A percentile compares a stretch with the other conserved stretches of the same genome.
These are phyloP conservation scores for Bombus superbus DNA, from an alignment of 1,140 invertebrate genomes.

Conservation along the genomic window DNA sequence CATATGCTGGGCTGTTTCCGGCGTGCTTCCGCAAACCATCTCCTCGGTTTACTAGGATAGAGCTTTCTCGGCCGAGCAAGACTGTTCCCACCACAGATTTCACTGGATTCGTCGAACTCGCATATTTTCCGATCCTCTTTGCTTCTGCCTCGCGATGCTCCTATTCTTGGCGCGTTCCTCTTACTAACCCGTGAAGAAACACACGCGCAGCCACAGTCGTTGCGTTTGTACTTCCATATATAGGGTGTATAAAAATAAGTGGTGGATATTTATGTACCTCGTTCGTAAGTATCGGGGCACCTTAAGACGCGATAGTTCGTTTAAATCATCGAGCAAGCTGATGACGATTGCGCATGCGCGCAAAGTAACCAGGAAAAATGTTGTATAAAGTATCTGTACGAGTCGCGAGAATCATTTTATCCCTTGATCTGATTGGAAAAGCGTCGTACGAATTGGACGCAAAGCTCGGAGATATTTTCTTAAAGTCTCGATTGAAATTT, in stretches of 20 bases:
- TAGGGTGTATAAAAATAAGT: neutral
- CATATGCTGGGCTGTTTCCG: neutral
- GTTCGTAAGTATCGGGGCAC: no score
- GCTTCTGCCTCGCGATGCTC: neutral
- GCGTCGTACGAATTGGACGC: no score
- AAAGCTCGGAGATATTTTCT: no score
- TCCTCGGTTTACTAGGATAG: conserved; percentile 10
- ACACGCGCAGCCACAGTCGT: neutral
- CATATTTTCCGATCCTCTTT: conserved; percentile 35
- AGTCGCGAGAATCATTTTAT: no score
- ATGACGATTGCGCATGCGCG: no score
- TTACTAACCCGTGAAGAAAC: neutral
- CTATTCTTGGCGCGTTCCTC: neutral
- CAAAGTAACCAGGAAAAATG: no score
- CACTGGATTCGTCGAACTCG: conserved; percentile 40
- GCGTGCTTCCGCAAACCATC: conserved; percentile 3
- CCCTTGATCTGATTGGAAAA: no score
- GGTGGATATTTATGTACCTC: neutral
- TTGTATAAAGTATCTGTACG: no score
- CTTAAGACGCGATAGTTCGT: no score
- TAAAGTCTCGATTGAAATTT: no score
- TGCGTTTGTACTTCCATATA: neutral
- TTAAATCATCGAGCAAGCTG: no score
- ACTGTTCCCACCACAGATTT: conserved; percentile 26
- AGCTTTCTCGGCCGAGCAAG: conserved; percentile 1